Base-by-base conservation (phyloP, 2,113 vertebrate genomes). In the Eulemur macaco region DNA sequence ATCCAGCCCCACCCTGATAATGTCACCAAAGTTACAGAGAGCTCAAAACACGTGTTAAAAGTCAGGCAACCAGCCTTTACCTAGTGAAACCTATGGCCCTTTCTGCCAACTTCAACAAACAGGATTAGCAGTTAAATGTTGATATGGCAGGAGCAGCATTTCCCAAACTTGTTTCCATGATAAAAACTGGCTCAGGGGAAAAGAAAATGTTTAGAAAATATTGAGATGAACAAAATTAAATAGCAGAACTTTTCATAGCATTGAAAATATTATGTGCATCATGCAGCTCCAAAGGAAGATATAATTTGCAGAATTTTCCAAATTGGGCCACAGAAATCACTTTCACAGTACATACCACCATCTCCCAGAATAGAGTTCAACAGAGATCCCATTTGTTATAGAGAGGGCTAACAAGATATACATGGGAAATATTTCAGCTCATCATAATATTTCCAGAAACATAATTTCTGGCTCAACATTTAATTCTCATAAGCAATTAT, bases 401-500 rank as follows among this genome's bases (percentile, higher is more conserved):
- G 6, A 63, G 11, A 39, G 42, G 42, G 34, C 34, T 60, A 63
- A 39, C 6, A 69, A 86, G 74, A 69, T 5, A 58, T 54, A 64
- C 6, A 21, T 27, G 31, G 73, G 31, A 94, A 91, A 27, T 52
- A 80, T 12, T 94, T 84, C 39, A 63, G n/a, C 39, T 89, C 50
- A 60, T 87, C 56, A 64, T 76, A 87, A 21, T 71, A 86, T 47
- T 95, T 92, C 42, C 34, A 68, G 58, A 89, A 80, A 92, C 11
- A 63, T 11, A 63, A 82, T 73, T 89, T 84, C 63, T 78, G 39
- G 1, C 6, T 91, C 25, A 37, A 31, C 7, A n/a, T 37, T 97
- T 73, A 95, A 95, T 56, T 56, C 34, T 90, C 23, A 74, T 93
- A 34, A 85, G 68, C 37, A 91, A 83, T 94, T 78, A 74, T 12